These are phyloP conservation scores for Euphydryas editha DNA, from an alignment of 2,888 invertebrate species.

Conservation along the genomic window DNA sequence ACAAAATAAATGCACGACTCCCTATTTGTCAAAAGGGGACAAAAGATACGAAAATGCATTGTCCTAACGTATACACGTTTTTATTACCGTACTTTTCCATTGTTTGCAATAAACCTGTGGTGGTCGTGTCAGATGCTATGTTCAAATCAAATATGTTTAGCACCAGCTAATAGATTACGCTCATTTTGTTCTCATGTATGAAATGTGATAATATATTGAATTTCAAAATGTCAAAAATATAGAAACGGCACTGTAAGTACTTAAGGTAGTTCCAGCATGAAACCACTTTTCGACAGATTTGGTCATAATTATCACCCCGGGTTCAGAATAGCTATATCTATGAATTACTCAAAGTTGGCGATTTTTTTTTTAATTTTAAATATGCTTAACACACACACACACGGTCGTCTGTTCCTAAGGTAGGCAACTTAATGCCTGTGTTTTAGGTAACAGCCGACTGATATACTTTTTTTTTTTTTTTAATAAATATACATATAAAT, in stretches of 20 bases:
- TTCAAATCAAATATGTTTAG: slow-evolving; percentile 74
- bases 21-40: slow-evolving; percentile 36
- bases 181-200: slow-evolving; percentile 55
- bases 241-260: neutral
- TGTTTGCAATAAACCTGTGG: slow-evolving; percentile 62
- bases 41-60: slow-evolving; percentile 36
- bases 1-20: slow-evolving; percentile 17
- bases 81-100: slow-evolving; percentile 72
- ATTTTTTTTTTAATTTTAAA: no score
- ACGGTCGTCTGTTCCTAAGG: no score
- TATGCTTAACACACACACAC: no score
- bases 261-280: no score
- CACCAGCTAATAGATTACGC: slow-evolving; percentile 64
- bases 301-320: no score
- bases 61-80: slow-evolving; percentile 25
- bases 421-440: no score
- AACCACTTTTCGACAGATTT: no score
- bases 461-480: no score
- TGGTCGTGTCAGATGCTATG: slow-evolving; percentile 55
- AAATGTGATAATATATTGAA: slow-evolving; percentile 36
- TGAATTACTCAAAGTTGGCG: no score
- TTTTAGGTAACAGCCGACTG: no score
- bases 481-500: no score
- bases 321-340: no score
- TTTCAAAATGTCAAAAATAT: slow-evolving; percentile 9